phyloP scores from a whole-genome alignment of 2,113 vertebrate species.

The Percina caprodes region DNA sequence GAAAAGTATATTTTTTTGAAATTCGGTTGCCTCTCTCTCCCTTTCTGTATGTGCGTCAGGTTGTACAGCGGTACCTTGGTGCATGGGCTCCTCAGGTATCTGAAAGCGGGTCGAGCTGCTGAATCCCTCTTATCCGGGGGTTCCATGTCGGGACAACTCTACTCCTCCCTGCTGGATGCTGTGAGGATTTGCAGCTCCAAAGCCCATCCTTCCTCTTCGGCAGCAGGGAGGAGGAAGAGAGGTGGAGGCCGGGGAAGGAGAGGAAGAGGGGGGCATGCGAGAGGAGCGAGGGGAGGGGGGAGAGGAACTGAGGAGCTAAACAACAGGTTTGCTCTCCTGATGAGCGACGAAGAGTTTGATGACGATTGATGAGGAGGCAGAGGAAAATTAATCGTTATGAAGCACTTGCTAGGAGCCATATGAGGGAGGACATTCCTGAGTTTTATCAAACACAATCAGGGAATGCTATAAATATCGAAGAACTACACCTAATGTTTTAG shows the following conservation, averaged over 20 bases:
- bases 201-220: constrained; percentile 25
- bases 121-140: constrained; percentile 82
- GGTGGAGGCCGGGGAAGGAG: constrained; percentile 36
- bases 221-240: constrained; percentile 45
- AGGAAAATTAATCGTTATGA: not conserved
- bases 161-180: constrained; percentile 70
- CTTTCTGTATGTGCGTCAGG: constrained; percentile 72
- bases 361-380: constrained; percentile 26
- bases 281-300: constrained; percentile 23
- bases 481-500: constrained; percentile 9
- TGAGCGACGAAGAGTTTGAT: constrained; percentile 67
- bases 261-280: constrained; percentile 23
- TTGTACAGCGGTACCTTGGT: constrained; percentile 91
- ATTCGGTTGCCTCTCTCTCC: not conserved
- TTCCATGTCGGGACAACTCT: constrained; percentile 83
- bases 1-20: not conserved
- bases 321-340: constrained; percentile 78
- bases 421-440: constrained; percentile 50
- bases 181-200: constrained; percentile 58
- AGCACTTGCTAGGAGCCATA: constrained; percentile 19
- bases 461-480: not conserved
- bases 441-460: constrained; percentile 41
- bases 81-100: constrained; percentile 83
- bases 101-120: constrained; percentile 75
- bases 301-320: constrained; percentile 45